Conservation (phyloP, 2,888 invertebrate species). For the Aspidiotus rigidus region DNA sequence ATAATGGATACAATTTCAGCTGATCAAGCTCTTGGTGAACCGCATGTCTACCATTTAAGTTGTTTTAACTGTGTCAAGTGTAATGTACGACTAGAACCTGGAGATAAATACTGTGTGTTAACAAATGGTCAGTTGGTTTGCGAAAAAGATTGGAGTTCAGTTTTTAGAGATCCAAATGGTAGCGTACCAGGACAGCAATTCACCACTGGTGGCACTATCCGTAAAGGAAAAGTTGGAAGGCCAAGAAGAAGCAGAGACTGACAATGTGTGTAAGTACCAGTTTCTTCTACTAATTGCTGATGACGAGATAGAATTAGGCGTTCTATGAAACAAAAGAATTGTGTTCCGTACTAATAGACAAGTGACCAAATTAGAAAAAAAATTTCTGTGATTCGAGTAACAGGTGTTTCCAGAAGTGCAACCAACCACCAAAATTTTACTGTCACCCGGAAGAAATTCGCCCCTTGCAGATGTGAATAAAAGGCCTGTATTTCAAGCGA, state of each 20-base stretch:
- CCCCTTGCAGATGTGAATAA: too few relatives aligned
- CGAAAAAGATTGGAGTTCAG: constrained; percentile 92
- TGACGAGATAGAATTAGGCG: too few relatives aligned
- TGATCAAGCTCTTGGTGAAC: neutral
- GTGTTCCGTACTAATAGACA: too few relatives aligned
- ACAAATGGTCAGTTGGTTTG: constrained; percentile 76
- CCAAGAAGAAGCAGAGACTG: constrained; percentile 83
- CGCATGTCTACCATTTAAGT: constrained; percentile 68
- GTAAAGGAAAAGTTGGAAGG: constrained; percentile 82
- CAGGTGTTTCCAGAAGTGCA: too few relatives aligned
- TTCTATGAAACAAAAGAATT: too few relatives aligned
- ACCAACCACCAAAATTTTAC: too few relatives aligned
- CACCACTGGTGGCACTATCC: constrained; percentile 54
- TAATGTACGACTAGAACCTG: constrained; percentile 75
- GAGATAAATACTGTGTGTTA: constrained; percentile 87
- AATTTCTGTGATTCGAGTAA: too few relatives aligned
- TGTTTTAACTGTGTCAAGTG: constrained; percentile 94
- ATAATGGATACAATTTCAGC: constrained; percentile 27
- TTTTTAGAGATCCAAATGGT: constrained; percentile 47
- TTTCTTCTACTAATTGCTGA: too few relatives aligned
- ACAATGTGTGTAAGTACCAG: constrained; percentile 35
- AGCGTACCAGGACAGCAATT: constrained; percentile 42
- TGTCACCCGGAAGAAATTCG: too few relatives aligned
- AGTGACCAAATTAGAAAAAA: too few relatives aligned
- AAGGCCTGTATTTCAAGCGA: too few relatives aligned